Conservation (phyloP, 2,888 invertebrate genomes). For the Stenotaenia linearis region DNA sequence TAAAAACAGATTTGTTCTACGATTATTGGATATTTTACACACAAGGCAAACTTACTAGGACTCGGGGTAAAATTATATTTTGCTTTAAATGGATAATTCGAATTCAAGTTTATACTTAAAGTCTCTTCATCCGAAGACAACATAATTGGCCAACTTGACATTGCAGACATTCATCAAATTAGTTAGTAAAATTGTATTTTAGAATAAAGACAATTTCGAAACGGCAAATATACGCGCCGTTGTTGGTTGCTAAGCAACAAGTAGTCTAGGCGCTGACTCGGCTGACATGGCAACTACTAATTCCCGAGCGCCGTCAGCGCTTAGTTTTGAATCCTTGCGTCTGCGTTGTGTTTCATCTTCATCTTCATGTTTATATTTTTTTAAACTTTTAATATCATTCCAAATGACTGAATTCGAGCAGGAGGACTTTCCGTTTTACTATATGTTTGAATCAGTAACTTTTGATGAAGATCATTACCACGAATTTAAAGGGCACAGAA, state of each 20-base stretch:
- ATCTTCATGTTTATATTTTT: too few relatives aligned
- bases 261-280: not conserved
- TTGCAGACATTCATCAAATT: not conserved
- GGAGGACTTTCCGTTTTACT: not conserved
- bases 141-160: not conserved
- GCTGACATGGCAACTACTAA: too few relatives aligned
- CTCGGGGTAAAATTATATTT: not conserved
- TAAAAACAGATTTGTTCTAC: not conserved
- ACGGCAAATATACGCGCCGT: too few relatives aligned
- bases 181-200: not conserved
- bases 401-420: not conserved
- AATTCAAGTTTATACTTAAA: not conserved
- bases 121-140: not conserved
- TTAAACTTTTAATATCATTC: too few relatives aligned
- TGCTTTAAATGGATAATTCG: not conserved
- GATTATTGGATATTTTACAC: not conserved
- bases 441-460: not conserved
- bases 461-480: not conserved
- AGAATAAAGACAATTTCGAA: not conserved
- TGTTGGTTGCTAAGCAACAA: not conserved
- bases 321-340: too few relatives aligned
- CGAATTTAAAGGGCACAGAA: slow-evolving; percentile 28
- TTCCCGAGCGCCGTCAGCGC: too few relatives aligned
- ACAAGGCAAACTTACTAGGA: not conserved
- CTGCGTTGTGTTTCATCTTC: too few relatives aligned